These are phyloP conservation scores for Anthopleura sola DNA, from an alignment of 64 coral and sea anemone genomes.

Conservation along the genomic window DNA sequence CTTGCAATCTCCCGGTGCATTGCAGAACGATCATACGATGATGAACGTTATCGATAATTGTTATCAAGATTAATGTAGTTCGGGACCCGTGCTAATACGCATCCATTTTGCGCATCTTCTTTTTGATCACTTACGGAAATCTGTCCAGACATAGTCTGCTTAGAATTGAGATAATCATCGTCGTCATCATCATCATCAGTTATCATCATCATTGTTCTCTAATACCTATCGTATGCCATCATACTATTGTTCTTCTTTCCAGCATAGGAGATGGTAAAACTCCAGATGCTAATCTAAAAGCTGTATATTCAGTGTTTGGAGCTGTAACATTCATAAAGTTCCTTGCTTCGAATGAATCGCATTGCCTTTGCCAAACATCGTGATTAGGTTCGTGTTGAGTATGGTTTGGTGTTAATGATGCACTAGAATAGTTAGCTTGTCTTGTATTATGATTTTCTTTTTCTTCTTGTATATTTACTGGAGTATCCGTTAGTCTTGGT, in stretches of 20 bases:
- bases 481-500: neutral
- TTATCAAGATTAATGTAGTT: too few relatives aligned
- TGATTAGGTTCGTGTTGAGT: neutral
- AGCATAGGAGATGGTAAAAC: slow-evolving; percentile 52
- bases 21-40: too few relatives aligned
- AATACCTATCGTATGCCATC: too few relatives aligned
- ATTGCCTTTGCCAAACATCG: neutral
- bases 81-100: too few relatives aligned
- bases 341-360: slow-evolving; percentile 27
- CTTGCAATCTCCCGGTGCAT: too few relatives aligned
- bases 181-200: too few relatives aligned
- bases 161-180: too few relatives aligned
- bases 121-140: too few relatives aligned
- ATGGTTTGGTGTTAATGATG: neutral
- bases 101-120: too few relatives aligned
- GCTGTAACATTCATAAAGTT: slow-evolving; percentile 45
- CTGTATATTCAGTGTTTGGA: slow-evolving; percentile 44
- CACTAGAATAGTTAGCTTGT: neutral
- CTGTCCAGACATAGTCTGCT: too few relatives aligned
- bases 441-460: neutral
- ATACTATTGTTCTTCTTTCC: slow-evolving; percentile 32
- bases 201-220: too few relatives aligned
- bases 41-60: too few relatives aligned
- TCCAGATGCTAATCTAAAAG: slow-evolving; percentile 57
- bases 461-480: neutral